Evolutionary conservation across 2,888 invertebrate genomes (phyloP).

Genomic region (Eupsilia transversa): DNA sequence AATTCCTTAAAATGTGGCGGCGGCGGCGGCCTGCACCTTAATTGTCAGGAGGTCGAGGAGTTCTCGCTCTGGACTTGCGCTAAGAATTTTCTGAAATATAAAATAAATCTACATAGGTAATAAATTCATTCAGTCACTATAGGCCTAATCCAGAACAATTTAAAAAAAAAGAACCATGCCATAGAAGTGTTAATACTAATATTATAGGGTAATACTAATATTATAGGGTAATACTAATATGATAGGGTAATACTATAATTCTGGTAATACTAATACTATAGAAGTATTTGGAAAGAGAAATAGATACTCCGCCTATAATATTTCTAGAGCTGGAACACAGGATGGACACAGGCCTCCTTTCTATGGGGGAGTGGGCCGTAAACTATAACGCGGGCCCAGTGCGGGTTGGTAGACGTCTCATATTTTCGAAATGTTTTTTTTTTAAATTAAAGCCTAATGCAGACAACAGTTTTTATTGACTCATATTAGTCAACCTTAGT

Average conservation of each 20-base stretch:
- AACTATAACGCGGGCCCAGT: not conserved
- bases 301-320: not conserved
- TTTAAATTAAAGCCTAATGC: too few relatives aligned
- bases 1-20: not conserved
- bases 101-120: not conserved
- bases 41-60: conserved; percentile 40
- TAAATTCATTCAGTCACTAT: too few relatives aligned
- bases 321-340: not conserved
- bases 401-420: not conserved
- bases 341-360: not conserved
- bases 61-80: not conserved
- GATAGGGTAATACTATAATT: too few relatives aligned
- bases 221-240: too few relatives aligned
- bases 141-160: too few relatives aligned
- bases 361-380: not conserved
- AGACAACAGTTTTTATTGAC: too few relatives aligned
- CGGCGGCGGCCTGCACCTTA: not conserved
- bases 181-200: too few relatives aligned
- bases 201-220: too few relatives aligned
- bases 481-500: too few relatives aligned
- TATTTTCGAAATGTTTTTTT: not conserved
- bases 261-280: too few relatives aligned
- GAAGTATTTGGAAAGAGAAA: too few relatives aligned
- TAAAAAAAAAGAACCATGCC: too few relatives aligned
- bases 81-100: conserved; percentile 36